Percentiles rank a stretch among this genome's conserved stretches.
Evolutionary conservation across 2,113 vertebrate genomes (phyloP).

Genomic region (Triplophysa rosa): DNA sequence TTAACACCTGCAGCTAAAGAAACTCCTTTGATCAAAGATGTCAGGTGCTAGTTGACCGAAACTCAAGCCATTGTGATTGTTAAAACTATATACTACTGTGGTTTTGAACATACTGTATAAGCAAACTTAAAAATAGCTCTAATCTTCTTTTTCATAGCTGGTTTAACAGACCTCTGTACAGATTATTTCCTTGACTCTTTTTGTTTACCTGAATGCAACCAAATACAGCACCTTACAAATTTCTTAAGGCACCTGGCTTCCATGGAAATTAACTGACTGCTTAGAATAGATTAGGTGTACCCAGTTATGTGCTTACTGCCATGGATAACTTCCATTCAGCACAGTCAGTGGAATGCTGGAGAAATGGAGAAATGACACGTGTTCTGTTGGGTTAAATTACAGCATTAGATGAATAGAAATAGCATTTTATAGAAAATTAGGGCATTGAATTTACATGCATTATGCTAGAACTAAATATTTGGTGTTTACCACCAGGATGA

Average conservation of each 20-base stretch:
- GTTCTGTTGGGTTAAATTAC: not conserved
- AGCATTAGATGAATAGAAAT: not conserved
- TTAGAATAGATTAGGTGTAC: no score
- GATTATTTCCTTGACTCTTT: not conserved
- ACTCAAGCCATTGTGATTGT: not conserved
- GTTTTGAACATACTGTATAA: not conserved
- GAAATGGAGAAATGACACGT: not conserved
- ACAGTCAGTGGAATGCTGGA: not conserved
- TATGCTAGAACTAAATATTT: not conserved
- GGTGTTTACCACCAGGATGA: not conserved
- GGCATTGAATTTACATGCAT: not conserved
- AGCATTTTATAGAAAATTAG: not conserved
- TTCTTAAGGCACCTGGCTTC: not conserved
- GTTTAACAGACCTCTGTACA: not conserved
- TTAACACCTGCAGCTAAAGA: not conserved
- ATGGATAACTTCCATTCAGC: not conserved
- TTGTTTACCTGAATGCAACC: not conserved
- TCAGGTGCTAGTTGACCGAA: not conserved
- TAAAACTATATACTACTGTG: not conserved
- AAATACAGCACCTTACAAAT: not conserved
- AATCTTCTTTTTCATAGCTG: not conserved
- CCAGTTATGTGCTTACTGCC: no score
- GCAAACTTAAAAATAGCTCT: not conserved
- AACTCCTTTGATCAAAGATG: constrained; percentile 1
- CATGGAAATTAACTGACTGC: not conserved